Conservation (phyloP, 2,797 vertebrate genomes). For the Acipenser oxyrinchus region DNA sequence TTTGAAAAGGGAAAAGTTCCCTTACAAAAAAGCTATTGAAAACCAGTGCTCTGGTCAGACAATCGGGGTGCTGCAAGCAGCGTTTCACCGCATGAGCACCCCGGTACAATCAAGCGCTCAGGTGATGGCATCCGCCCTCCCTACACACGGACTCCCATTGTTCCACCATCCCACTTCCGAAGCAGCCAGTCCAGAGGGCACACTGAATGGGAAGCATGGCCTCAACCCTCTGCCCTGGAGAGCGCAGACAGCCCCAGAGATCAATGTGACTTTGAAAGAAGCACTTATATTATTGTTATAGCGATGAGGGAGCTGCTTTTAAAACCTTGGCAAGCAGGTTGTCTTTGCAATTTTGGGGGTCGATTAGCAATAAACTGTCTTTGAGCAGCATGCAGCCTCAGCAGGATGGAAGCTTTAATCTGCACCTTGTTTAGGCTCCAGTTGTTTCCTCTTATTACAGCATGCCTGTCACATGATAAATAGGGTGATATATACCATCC, state of each 20-base stretch:
- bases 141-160: neutral
- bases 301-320: conserved; percentile 36
- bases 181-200: neutral
- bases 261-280: conserved; percentile 64
- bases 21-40: too few species aligned
- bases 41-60: too few species aligned
- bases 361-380: conserved; percentile 33
- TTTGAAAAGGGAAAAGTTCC: too few species aligned
- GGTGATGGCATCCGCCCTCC: too few species aligned
- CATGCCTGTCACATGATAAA: neutral
- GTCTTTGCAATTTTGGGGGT: conserved; percentile 32
- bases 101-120: too few species aligned
- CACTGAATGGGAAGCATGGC: neutral
- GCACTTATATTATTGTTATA: conserved; percentile 59
- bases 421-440: conserved; percentile 25
- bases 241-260: conserved; percentile 57
- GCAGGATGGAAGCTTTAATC: conserved; percentile 18
- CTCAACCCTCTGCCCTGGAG: conserved; percentile 47
- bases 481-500: neutral
- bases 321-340: conserved; percentile 44
- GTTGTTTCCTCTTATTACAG: conserved; percentile 16
- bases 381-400: conserved; percentile 25
- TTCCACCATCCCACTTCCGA: neutral
- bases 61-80: too few species aligned
- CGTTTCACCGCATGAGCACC: too few species aligned